Conservation (phyloP, 1,140 invertebrate genomes). For the Drosophila melanogaster region Release_6_plus_ISO1_MT NC_004354.4:11990001-11990500, state of each 20-base stretch:
- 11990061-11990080: too few species aligned
- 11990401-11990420: neutral
- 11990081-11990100: too few species aligned
- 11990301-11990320: neutral
- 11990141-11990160: neutral
- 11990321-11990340: constrained; percentile 3
- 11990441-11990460: neutral
- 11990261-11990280: neutral
- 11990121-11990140: too few species aligned
- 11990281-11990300: neutral
- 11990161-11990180: neutral
- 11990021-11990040: too few species aligned
- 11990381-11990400: neutral
- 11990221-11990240: neutral
- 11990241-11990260: constrained; percentile 1
- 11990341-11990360: neutral
- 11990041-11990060: too few species aligned
- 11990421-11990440: neutral
- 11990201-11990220: neutral
- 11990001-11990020: too few species aligned
- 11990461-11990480: neutral
- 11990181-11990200: neutral
- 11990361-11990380: neutral
- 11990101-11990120: too few species aligned
- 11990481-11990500: neutral